Percentiles rank a stretch among this genome's conserved stretches.
These are phyloP conservation scores for Martes flavigula DNA, from an alignment of 2,797 vertebrate genomes.

Conservation along the genomic window DNA sequence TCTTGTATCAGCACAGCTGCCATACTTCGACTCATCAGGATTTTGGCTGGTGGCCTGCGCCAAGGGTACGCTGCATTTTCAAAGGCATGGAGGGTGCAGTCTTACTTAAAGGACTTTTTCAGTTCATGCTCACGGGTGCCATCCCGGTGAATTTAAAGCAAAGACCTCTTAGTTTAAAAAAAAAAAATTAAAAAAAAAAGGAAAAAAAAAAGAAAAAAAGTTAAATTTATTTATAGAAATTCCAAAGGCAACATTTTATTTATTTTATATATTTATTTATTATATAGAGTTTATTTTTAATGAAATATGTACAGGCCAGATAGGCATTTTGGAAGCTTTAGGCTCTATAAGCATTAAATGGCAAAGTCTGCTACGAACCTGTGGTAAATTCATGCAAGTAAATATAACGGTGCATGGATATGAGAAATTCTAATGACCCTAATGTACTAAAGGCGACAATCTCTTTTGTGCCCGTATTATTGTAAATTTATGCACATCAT, in stretches of 20 bases:
- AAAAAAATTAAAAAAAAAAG: conserved; percentile 82
- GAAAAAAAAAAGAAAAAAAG: conserved; percentile 81
- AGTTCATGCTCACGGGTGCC: conserved; percentile 85
- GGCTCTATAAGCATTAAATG: conserved; percentile 89
- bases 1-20: conserved; percentile 87
- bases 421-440: conserved; percentile 85
- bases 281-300: conserved; percentile 99
- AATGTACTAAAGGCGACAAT: conserved; percentile 88
- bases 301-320: conserved; percentile 94
- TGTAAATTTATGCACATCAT: conserved; percentile 88
- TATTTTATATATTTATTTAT: conserved; percentile 99
- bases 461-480: conserved; percentile 88
- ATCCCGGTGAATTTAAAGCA: conserved; percentile 86
- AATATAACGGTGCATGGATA: conserved; percentile 86
- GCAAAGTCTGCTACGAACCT: conserved; percentile 87
- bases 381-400: conserved; percentile 89
- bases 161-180: conserved; percentile 88
- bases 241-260: conserved; percentile 97
- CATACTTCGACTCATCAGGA: conserved; percentile 86
- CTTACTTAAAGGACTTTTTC: conserved; percentile 86
- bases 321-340: conserved; percentile 92
- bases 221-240: conserved; percentile 97
- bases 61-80: conserved; percentile 86
- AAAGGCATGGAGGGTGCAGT: conserved; percentile 87
- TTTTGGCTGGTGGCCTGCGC: conserved; percentile 86